Percentiles rank a stretch among this genome's conserved stretches.
Conservation (phyloP, 2,113 vertebrate species). For the Sinocyclocheilus rhinocerous region DNA sequence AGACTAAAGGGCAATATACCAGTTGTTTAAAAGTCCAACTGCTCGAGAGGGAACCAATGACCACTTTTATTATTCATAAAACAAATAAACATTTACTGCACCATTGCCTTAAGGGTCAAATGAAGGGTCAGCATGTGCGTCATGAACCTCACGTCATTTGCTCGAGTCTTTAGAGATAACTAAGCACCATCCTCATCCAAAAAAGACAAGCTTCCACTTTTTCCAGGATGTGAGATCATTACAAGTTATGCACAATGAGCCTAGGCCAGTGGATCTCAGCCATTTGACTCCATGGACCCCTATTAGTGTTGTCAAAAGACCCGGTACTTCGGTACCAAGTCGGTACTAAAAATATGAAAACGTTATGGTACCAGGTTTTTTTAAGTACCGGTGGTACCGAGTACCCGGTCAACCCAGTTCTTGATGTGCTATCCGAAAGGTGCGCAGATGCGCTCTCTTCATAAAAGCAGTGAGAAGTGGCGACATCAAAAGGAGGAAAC, state of each 20-base stretch:
- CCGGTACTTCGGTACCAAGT: no score
- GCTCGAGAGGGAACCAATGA: background rate
- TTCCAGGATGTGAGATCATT: conserved; percentile 20
- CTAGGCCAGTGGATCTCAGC: background rate
- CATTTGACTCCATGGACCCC: background rate
- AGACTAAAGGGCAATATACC: conserved; percentile 1
- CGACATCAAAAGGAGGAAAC: no score
- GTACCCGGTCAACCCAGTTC: no score
- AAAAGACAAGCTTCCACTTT: conserved; percentile 17
- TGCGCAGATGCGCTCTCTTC: no score
- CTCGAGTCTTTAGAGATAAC: background rate
- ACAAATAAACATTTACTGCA: background rate
- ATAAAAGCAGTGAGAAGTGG: no score
- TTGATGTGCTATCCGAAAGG: no score
- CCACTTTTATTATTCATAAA: conserved; percentile 9
- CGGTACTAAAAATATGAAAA: no score
- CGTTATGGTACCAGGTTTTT: no score
- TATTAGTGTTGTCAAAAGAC: no score
- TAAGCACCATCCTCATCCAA: background rate
- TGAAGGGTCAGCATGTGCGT: conserved; percentile 24
- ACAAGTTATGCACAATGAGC: background rate
- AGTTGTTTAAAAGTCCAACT: background rate
- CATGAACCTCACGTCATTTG: background rate
- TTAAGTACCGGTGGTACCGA: no score
- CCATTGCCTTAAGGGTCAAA: conserved; percentile 16